Evolutionary conservation across 2,888 invertebrate species (phyloP), one percentile per base, ranked within the genome.

Genomic region (Erebia palarica): DNA sequence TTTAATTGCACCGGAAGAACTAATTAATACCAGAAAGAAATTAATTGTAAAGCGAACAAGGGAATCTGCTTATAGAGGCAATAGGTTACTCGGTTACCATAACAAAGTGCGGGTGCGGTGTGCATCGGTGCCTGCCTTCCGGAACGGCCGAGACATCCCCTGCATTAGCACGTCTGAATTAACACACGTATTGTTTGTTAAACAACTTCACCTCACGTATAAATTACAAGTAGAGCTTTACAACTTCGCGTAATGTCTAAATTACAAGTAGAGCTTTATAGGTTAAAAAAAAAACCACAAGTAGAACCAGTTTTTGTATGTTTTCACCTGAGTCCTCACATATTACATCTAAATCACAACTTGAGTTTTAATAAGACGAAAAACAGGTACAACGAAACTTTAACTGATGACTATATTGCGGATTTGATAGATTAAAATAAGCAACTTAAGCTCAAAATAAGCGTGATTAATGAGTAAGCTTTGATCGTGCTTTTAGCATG

Each of bases 51-150:
- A 58, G 27, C 21, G 10, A 13, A 44, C 44, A 58, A 66, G 55
- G 57, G 58, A 66, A 42, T 57, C 55, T 57, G 66, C 44, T 66
- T 57, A 58, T 57, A 58, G 61, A 66, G 73, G 70, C 72, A 74
- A 74, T 74, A 60, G 74, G 74, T 74, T 70, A 74, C 66, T 74
- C 70, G 74, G 74, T 72, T 67, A 72, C 71, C 51, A 65, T 72
- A 69, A 65, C 49, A 66, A 73, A 67, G 65, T 65, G 51, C 55
- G 51, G 72, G 70, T 44, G 71, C 69, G 70, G 71, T 73, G 76
- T 73, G 74, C 75, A 73, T 71, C 73, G 76, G 78, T 81, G 84
- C 75, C 75, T 79, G 66, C 78, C 77, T 78, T 77, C 78, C 80
- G 81, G 85, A 82, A 75, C 73, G 65, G 42, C 49, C 68, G 60